phyloP scores from a whole-genome alignment of 2,888 invertebrate species.

The Athalia cordata region DNA sequence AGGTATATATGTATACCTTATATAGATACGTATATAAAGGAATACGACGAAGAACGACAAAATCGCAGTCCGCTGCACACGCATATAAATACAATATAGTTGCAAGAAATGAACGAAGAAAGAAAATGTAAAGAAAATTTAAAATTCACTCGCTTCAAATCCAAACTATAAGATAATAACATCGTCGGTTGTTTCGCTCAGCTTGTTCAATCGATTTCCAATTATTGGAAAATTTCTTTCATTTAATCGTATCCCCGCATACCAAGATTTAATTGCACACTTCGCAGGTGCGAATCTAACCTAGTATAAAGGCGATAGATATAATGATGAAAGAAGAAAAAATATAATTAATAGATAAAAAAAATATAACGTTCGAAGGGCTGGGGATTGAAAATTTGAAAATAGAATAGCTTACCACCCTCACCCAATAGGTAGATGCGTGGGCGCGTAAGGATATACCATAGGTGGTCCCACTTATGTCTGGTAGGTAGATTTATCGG shows the following conservation, averaged over 20 bases:
- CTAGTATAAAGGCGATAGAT: neutral
- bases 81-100: too few species aligned
- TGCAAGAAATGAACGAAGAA: too few species aligned
- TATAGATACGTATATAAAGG: constrained; percentile 4
- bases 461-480: constrained; percentile 45
- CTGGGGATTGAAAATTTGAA: too few species aligned
- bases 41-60: neutral
- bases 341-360: neutral
- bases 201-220: too few species aligned
- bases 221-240: too few species aligned
- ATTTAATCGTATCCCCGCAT: too few species aligned
- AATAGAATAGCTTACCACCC: neutral
- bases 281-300: too few species aligned
- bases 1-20: neutral
- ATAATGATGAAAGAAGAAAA: neutral
- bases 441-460: neutral
- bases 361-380: neutral
- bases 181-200: too few species aligned
- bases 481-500: constrained; percentile 41
- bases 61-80: neutral
- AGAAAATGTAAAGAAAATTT: too few species aligned
- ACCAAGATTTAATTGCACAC: too few species aligned
- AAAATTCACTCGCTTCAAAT: too few species aligned
- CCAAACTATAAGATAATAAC: too few species aligned
- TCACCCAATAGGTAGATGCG: neutral